Evolutionary conservation across 35 echinoderm and acorn worm genomes (phyloP).

Genomic region (Diadema setosum): DNA sequence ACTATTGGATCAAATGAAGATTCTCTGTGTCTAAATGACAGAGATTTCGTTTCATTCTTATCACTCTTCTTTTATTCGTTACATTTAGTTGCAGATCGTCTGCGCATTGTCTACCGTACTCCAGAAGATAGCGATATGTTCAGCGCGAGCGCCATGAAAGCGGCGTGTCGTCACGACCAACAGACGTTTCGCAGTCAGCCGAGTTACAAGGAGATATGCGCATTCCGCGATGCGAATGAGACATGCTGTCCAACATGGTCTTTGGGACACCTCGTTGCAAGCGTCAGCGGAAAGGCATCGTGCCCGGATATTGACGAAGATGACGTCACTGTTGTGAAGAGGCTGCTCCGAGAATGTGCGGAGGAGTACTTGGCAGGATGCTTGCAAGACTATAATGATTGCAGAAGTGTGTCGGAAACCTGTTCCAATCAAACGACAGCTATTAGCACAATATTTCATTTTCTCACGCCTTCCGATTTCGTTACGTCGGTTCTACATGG

Average conservation of each 20-base stretch:
- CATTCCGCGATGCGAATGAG: not conserved
- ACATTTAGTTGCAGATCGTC: not conserved
- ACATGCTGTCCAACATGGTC: slow-evolving; percentile 60
- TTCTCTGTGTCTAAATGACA: not conserved
- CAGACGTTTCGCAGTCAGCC: not conserved
- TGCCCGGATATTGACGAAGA: slow-evolving; percentile 53
- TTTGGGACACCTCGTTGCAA: slow-evolving; percentile 52
- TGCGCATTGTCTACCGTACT: not conserved
- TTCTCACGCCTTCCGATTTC: not conserved
- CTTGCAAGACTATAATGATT: not conserved
- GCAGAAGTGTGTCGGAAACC: not conserved
- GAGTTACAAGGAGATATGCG: not conserved
- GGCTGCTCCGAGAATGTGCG: slow-evolving; percentile 40
- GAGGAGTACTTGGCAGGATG: not conserved
- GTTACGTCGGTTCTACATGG: not conserved
- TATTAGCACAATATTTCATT: not conserved
- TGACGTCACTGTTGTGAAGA: slow-evolving; percentile 13
- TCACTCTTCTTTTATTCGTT: too few species aligned
- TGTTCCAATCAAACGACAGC: not conserved
- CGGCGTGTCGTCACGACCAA: not conserved
- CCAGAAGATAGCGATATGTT: not conserved
- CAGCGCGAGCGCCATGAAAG: not conserved
- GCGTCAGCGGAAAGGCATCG: slow-evolving; percentile 43
- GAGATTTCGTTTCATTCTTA: not conserved
- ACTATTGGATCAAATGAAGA: not conserved